Percentiles rank a stretch among this genome's conserved stretches.
phyloP scores from a whole-genome alignment of 1,140 invertebrate genomes.

The Megalopta genalis region DNA sequence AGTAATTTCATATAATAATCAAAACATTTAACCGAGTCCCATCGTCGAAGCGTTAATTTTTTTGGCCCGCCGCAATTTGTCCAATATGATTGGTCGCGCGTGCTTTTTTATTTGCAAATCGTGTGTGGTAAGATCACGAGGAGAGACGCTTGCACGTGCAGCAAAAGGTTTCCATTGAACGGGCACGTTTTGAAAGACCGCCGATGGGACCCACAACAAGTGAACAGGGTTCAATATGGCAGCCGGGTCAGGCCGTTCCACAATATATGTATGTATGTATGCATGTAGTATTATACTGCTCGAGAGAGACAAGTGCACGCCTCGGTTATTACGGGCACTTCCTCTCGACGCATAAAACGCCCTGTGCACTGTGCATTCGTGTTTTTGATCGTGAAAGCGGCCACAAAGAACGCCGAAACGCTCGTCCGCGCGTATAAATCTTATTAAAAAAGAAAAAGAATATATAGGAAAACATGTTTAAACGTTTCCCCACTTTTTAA shows the following conservation, averaged over 20 bases:
- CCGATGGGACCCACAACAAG: constrained; percentile 46
- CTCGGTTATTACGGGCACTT: neutral
- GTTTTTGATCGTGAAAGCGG: neutral
- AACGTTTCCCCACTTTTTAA: too few relatives aligned
- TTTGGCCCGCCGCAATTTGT: too few relatives aligned
- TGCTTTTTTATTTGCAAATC: neutral
- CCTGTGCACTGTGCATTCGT: neutral
- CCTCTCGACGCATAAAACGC: neutral
- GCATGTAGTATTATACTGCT: neutral
- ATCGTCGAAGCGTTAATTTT: too few relatives aligned
- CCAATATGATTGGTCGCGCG: too few relatives aligned
- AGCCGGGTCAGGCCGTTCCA: constrained; percentile 2
- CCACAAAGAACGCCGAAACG: neutral
- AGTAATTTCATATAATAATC: too few relatives aligned
- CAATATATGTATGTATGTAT: too few relatives aligned
- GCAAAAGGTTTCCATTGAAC: constrained; percentile 43
- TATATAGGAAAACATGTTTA: too few relatives aligned
- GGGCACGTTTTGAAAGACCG: constrained; percentile 29
- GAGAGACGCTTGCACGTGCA: neutral
- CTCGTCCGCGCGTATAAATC: neutral
- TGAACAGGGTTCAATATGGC: constrained; percentile 45
- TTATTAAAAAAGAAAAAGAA: too few relatives aligned
- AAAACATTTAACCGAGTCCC: too few relatives aligned
- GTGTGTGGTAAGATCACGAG: neutral
- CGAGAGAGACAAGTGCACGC: constrained; percentile 12